Conservation (phyloP, 2,797 vertebrate species). For the Dryobates pubescens region DNA sequence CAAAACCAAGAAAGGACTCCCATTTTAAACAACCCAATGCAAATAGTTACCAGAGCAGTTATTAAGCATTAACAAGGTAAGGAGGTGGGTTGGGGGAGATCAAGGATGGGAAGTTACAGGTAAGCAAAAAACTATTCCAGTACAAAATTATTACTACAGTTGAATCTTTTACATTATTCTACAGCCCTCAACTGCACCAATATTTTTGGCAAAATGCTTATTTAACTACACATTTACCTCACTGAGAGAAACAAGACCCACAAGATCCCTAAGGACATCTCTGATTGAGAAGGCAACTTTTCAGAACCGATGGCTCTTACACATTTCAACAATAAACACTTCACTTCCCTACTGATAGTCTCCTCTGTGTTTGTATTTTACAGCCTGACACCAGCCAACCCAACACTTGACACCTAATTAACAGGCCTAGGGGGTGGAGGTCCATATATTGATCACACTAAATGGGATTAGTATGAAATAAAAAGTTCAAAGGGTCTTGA, state of each 20-base stretch:
- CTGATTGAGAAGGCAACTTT: constrained; percentile 1
- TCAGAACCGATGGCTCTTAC: constrained; percentile 21
- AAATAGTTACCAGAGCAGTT: background rate
- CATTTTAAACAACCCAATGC: background rate
- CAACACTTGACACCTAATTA: constrained; percentile 76
- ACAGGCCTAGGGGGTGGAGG: constrained; percentile 63
- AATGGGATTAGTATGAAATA: constrained; percentile 74
- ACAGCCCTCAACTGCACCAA: background rate
- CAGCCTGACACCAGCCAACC: constrained; percentile 60
- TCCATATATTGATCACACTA: constrained; percentile 71
- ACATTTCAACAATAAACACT: constrained; percentile 67
- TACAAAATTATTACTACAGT: background rate
- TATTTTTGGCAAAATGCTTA: background rate
- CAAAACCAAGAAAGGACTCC: background rate
- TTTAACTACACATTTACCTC: background rate
- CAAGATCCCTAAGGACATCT: background rate
- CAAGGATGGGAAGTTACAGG: too few relatives aligned
- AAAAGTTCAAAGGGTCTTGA: constrained; percentile 76
- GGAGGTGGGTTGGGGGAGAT: too few relatives aligned
- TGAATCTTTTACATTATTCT: background rate
- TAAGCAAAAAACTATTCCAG: background rate
- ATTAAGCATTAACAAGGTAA: background rate
- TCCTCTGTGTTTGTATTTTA: constrained; percentile 64
- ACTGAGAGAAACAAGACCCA: background rate
- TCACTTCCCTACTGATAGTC: constrained; percentile 43